Percentiles rank a stretch among this genome's conserved stretches.
phyloP scores from a whole-genome alignment of 2,797 vertebrate genomes.

The Sitta carolinensis region DNA sequence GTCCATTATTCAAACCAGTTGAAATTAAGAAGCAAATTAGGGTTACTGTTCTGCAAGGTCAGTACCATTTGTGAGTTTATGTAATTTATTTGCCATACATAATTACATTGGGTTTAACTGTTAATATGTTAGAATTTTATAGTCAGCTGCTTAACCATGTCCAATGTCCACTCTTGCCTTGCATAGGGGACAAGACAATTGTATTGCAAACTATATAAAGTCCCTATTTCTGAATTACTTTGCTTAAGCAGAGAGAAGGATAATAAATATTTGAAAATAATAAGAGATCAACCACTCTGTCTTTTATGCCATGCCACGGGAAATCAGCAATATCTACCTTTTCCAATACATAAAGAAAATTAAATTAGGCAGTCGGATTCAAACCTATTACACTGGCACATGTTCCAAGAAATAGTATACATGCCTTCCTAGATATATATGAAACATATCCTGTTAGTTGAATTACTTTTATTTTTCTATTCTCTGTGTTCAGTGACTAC shows the following conservation, averaged over 20 bases:
- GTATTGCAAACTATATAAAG: neutral
- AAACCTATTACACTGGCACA: neutral
- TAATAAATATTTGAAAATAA: neutral
- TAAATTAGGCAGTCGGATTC: neutral
- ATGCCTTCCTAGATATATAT: neutral
- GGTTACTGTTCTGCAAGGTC: neutral
- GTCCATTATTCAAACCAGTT: neutral
- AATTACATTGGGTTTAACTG: neutral
- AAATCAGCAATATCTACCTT: neutral
- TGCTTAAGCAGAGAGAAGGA: neutral
- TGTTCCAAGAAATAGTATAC: neutral
- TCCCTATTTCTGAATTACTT: neutral
- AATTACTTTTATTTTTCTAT: neutral
- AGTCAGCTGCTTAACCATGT: neutral
- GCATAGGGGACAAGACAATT: neutral
- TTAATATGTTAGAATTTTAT: neutral
- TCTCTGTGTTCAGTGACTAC: neutral
- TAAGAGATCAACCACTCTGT: neutral
- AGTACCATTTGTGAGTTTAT: neutral
- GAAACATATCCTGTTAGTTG: neutral
- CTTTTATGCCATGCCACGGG: neutral
- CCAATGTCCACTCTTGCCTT: neutral
- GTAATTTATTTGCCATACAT: neutral
- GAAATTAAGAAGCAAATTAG: neutral
- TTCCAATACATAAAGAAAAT: neutral